These are phyloP conservation scores for Cecropterus lyciades DNA, from an alignment of 1,140 invertebrate genomes.

Conservation along the genomic window DNA sequence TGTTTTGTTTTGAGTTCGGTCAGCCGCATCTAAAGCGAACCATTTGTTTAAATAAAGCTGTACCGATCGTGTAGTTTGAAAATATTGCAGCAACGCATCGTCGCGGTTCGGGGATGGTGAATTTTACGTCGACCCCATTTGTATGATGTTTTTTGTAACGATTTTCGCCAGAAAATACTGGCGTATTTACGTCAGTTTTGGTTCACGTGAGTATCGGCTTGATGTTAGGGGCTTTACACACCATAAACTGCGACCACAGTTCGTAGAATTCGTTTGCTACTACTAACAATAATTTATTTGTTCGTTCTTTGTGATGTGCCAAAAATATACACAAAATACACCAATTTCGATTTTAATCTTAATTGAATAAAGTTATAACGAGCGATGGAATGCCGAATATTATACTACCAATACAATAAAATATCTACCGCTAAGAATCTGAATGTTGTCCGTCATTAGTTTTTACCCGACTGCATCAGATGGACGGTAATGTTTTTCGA, in stretches of 20 bases:
- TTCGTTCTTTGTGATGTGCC: too few relatives aligned
- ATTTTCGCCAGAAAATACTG: constrained; percentile 29
- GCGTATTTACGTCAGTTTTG: constrained; percentile 27
- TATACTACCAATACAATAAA: too few relatives aligned
- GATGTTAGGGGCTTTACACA: not conserved
- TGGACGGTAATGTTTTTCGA: too few relatives aligned
- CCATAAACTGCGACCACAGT: not conserved
- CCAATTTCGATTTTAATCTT: too few relatives aligned
- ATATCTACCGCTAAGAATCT: too few relatives aligned
- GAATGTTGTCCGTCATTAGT: too few relatives aligned
- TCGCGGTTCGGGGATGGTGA: constrained; percentile 18
- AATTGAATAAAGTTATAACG: too few relatives aligned
- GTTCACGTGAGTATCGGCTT: constrained; percentile 9
- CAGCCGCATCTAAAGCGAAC: constrained; percentile 5
- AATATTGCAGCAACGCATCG: constrained; percentile 26
- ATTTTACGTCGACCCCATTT: constrained; percentile 29
- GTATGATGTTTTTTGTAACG: constrained; percentile 31
- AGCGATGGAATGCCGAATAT: too few relatives aligned
- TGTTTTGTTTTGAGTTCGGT: constrained; percentile 3
- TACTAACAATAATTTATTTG: too few relatives aligned
- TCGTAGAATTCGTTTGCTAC: too few relatives aligned
- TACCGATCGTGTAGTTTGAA: constrained; percentile 24
- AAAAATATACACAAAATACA: too few relatives aligned
- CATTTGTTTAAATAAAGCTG: constrained; percentile 26
- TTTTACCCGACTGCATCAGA: too few relatives aligned